Conservation (phyloP, 2,888 invertebrate species). For the Andricus curvator region DNA sequence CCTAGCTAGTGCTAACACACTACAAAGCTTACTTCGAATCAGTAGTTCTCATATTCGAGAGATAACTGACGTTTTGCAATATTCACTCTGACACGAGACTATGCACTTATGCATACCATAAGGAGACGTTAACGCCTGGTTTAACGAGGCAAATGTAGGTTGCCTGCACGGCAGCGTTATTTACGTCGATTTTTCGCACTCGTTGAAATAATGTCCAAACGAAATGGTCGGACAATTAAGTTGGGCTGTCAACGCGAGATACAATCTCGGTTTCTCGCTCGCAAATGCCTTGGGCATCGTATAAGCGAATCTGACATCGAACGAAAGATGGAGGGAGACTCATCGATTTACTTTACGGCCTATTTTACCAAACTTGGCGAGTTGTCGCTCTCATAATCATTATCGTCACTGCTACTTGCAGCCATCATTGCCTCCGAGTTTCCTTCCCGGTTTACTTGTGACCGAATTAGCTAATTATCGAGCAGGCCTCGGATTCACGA, state of each 20-base stretch:
- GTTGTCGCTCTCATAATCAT: conserved; percentile 59
- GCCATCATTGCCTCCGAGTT: background rate
- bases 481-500: background rate
- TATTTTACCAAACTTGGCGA: conserved; percentile 58
- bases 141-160: conserved; percentile 54
- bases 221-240: conserved; percentile 60
- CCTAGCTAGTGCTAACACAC: background rate
- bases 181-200: conserved; percentile 47
- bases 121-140: conserved; percentile 52
- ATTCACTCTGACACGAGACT: background rate
- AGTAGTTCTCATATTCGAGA: conserved; percentile 15
- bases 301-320: conserved; percentile 52
- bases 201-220: conserved; percentile 33
- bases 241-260: conserved; percentile 64
- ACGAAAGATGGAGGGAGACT: conserved; percentile 46
- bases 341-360: conserved; percentile 67
- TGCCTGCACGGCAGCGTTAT: conserved; percentile 49
- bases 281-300: conserved; percentile 47
- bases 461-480: background rate
- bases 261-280: conserved; percentile 57
- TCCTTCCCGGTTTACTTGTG: background rate
- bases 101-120: conserved; percentile 45
- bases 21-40: conserved; percentile 12
- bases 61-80: conserved; percentile 19
- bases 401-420: conserved; percentile 46